Evolutionary conservation across 2,888 invertebrate species (phyloP), one percentile per base, ranked within the genome.

Genomic region (Lathronympha strigana): DNA sequence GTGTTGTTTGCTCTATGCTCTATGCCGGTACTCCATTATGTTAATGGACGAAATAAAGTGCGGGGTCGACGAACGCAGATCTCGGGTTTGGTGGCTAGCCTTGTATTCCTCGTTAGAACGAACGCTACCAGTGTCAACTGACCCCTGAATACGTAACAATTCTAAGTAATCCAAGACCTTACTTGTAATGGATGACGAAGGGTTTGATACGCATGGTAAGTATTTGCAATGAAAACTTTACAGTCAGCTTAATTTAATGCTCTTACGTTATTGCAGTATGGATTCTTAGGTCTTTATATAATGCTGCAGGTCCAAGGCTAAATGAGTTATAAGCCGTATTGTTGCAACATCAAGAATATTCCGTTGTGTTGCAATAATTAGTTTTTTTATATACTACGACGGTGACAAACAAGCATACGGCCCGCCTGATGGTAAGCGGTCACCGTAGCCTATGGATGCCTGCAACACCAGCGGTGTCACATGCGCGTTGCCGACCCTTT

Each of bases 41-140:
- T 45, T 64, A 58, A 64, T 64, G 51, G 58, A 60, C 45, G 54
- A 62, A 55, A 63, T 63, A 63, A 63, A 61, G 51, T 45, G 62
- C 38, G 54, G 47, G 62, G 45, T 54, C 62, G 25, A n/a, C 28
- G 47, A 9, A 47, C 54, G 54, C 25, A 36, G 43, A 36, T 47
- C 55, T 25, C 31, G 28, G 38, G 28, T 50, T 49, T 45, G 13
- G 47, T 36, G 19, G 57, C 43, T 58, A 9, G n/a, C n/a, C 13
- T 2, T 23, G 23, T 47, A 33, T 33, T 33, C 33, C 8, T 28
- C 4, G 6, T 28, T 28, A 2, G 8, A 1, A 3, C 40, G 6
- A 6, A 40, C 17, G 9, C 2, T 9, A 19, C 8, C 38, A 15
- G 38, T 38, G 6, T 4, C 6, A 38, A 38, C 5, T 38, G 6